Base-by-base conservation (phyloP, 2,888 invertebrate species). In the Iphiclides podalirius region DNA sequence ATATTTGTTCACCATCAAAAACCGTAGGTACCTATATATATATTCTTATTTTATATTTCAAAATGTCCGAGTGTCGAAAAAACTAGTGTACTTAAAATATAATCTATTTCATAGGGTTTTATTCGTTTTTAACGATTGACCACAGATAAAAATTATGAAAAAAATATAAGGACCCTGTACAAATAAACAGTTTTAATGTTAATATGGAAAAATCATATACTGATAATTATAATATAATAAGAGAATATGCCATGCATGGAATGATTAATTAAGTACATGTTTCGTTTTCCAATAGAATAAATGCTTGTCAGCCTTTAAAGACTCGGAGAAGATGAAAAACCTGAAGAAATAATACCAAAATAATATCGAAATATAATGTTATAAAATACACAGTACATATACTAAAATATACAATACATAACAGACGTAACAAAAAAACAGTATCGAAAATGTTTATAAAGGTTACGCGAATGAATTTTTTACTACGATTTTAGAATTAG, bases 201-300 rank as follows among this genome's bases (percentile, higher is more conserved):
- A n/a, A n/a, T n/a, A n/a, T n/a, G n/a, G n/a, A n/a, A n/a, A n/a
- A n/a, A n/a, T n/a, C n/a, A n/a, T n/a, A n/a, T n/a, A n/a, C n/a
- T n/a, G n/a, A n/a, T n/a, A n/a, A n/a, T n/a, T n/a, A n/a, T n/a
- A n/a, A n/a, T n/a, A n/a, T n/a, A n/a, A n/a, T n/a, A n/a, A n/a
- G n/a, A 20, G 2, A 17, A 35, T 23, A 34, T 11, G 1, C 0
- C 17, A 35, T 11, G n/a, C 7, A 39, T 26, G 38, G 43, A 49
- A 43, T 43, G 49, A 34, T 35, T 15, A 20, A 20, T 47, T 49
- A 49, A 49, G 49, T 49, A 49, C 49, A 43, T 15, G 15, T 8
- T 16, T 14, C 15, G 17, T 23, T 33, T 20, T 33, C 12, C 0
- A 35, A 26, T 14, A 40, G 16, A 20, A 37, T 35, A 44, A 49